Conservation (phyloP, 2,797 vertebrate genomes). For the Poeciliopsis infans region DNA sequence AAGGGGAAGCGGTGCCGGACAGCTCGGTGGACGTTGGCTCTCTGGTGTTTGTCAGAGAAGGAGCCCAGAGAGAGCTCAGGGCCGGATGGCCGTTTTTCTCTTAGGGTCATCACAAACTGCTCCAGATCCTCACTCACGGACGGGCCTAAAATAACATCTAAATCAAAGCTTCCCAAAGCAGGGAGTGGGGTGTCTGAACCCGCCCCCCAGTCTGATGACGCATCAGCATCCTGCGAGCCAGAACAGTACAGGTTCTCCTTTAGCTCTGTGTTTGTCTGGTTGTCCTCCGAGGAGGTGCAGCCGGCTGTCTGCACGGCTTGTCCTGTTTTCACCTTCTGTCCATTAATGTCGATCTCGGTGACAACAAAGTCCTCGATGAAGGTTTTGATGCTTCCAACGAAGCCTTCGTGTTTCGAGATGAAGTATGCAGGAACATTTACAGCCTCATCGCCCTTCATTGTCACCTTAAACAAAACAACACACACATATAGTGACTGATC, state of each 20-base stretch:
- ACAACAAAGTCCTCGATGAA: conserved; percentile 89
- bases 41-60: conserved; percentile 83
- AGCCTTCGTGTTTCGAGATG: conserved; percentile 85
- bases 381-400: conserved; percentile 88
- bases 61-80: conserved; percentile 83
- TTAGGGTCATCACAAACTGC: conserved; percentile 81
- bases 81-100: conserved; percentile 48
- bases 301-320: conserved; percentile 11
- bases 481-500: background rate
- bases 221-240: conserved; percentile 31
- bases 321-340: conserved; percentile 64
- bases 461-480: conserved; percentile 20
- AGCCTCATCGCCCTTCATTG: conserved; percentile 64
- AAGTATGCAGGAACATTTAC: conserved; percentile 66
- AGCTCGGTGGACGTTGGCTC: conserved; percentile 86
- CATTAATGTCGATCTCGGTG: conserved; percentile 84
- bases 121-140: conserved; percentile 76
- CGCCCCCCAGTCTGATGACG: conserved; percentile 28
- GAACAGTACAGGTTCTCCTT: conserved; percentile 25
- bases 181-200: conserved; percentile 32
- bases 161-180: conserved; percentile 63
- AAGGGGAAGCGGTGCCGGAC: conserved; percentile 89
- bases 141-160: conserved; percentile 81
- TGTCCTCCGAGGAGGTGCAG: conserved; percentile 36
- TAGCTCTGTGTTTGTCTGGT: conserved; percentile 15